A percentile compares a stretch with the other conserved stretches of the same genome.
These are phyloP conservation scores for Nephila pilipes DNA, from an alignment of 1,140 invertebrate species.

Conservation along the genomic window DNA sequence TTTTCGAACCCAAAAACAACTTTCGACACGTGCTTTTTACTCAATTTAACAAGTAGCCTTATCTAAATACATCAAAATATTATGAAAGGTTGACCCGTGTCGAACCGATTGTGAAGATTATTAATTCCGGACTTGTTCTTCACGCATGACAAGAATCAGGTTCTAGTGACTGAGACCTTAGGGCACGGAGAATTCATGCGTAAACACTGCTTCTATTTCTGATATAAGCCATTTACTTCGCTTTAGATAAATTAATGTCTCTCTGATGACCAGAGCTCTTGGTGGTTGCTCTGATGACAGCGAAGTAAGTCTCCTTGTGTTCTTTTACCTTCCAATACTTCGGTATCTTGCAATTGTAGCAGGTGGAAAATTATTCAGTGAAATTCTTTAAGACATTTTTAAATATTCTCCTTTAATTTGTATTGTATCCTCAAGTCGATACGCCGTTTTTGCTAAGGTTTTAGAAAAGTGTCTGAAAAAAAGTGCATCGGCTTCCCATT, in stretches of 20 bases:
- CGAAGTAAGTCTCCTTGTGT: background rate
- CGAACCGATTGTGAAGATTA: background rate
- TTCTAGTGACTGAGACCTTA: background rate
- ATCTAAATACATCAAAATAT: background rate
- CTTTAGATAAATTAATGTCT: background rate
- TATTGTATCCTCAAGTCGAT: too few species aligned
- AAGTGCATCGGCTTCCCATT: too few species aligned
- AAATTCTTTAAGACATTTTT: too few species aligned
- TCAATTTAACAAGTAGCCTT: background rate
- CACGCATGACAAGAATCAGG: conserved; percentile 35
- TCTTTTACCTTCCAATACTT: background rate
- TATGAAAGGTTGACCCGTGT: background rate
- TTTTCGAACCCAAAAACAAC: background rate
- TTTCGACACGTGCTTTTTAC: background rate
- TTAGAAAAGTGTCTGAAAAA: too few species aligned
- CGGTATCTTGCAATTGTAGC: too few species aligned
- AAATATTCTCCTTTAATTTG: too few species aligned
- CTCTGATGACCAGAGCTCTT: background rate
- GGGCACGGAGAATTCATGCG: background rate
- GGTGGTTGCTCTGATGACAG: background rate
- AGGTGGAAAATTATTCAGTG: too few species aligned
- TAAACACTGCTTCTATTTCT: conserved; percentile 22
- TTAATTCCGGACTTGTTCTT: conserved; percentile 24
- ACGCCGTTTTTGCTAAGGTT: too few species aligned
- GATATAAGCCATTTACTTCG: background rate